These are phyloP conservation scores for Neocrepidodera transversa DNA, from an alignment of 2,888 invertebrate species.

Conservation along the genomic window DNA sequence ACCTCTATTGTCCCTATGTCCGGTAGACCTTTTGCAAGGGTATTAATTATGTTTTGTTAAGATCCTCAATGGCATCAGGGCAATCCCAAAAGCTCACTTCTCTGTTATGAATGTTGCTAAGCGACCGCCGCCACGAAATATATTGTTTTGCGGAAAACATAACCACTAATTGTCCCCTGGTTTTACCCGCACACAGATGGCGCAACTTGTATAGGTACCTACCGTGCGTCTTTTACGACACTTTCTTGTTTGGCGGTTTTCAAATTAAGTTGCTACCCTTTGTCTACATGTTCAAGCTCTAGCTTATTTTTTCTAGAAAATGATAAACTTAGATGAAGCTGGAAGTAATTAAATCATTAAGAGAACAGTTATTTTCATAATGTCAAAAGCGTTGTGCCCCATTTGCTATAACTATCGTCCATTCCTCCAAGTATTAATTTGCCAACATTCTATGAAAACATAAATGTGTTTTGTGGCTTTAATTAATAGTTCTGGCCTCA, in stretches of 20 bases:
- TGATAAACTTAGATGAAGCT: not conserved
- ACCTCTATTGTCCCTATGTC: conserved; percentile 4
- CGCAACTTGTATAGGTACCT: conserved; percentile 29
- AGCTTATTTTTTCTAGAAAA: not conserved
- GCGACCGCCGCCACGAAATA: conserved; percentile 25
- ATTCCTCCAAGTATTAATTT: not conserved
- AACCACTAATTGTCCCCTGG: conserved; percentile 49
- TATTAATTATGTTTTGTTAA: conserved; percentile 24
- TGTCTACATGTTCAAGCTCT: not conserved
- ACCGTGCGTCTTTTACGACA: conserved; percentile 23
- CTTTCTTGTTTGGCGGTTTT: conserved; percentile 26
- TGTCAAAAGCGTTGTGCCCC: too few relatives aligned
- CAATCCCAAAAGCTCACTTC: conserved; percentile 20
- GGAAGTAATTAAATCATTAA: not conserved
- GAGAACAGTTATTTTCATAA: not conserved
- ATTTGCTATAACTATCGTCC: not conserved
- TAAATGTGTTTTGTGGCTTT: not conserved
- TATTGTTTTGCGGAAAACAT: conserved; percentile 47
- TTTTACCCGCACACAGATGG: conserved; percentile 46
- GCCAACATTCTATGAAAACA: conserved; percentile 1
- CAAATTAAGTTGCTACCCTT: conserved; percentile 13
- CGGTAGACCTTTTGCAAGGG: conserved; percentile 7
- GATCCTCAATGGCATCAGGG: conserved; percentile 11
- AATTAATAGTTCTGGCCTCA: conserved; percentile 7
- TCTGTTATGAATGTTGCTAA: conserved; percentile 27